These are phyloP conservation scores for Rhinogobius similis DNA, from an alignment of 2,113 vertebrate species.

Conservation along the genomic window DNA sequence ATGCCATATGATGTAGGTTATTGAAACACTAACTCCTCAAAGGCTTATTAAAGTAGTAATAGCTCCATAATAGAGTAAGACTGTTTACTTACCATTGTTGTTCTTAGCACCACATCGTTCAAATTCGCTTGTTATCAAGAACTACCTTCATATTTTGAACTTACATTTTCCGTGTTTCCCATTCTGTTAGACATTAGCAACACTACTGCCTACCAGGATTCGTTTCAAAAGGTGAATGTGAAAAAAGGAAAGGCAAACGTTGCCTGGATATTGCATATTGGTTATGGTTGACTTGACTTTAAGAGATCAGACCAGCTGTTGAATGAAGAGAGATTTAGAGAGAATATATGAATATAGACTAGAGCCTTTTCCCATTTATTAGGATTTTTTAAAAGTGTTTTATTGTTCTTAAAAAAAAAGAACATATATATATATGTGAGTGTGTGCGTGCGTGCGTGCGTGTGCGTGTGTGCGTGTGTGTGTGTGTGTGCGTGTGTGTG, in stretches of 20 bases:
- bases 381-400: not conserved
- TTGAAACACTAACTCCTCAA: not conserved
- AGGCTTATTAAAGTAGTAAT: not conserved
- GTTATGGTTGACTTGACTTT: constrained; percentile 67
- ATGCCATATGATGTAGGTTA: not conserved
- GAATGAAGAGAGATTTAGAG: not conserved
- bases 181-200: constrained; percentile 30
- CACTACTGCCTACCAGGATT: constrained; percentile 36
- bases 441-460: no score
- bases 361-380: not conserved
- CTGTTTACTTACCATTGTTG: constrained; percentile 45
- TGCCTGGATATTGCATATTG: constrained; percentile 52
- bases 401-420: not conserved
- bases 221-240: constrained; percentile 40
- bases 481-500: no score
- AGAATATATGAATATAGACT: not conserved
- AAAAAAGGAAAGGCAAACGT: constrained; percentile 58
- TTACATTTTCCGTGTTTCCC: constrained; percentile 15
- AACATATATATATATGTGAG: no score
- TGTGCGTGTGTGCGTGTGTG: no score
- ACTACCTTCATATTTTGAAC: constrained; percentile 13
- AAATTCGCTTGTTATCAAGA: not conserved
- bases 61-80: not conserved
- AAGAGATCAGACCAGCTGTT: constrained; percentile 51
- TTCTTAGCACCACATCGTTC: constrained; percentile 25